Evolutionary conservation across 2,797 vertebrate species (phyloP).

Genomic region (Discoglossus pictus): DNA sequence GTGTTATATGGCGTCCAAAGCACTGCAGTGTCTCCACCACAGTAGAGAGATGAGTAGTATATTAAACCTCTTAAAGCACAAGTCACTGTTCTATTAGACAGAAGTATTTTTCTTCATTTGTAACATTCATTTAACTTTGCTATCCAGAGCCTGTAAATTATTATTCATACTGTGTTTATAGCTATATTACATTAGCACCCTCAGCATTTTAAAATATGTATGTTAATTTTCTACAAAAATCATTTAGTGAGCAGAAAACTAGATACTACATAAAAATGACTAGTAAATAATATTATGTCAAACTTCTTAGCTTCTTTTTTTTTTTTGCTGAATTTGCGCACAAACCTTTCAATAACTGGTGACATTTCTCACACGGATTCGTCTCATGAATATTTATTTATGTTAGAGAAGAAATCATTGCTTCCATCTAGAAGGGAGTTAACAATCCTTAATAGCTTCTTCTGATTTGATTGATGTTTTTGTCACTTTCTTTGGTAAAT

Average conservation of each 20-base stretch:
- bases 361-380: conserved; percentile 69
- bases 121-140: no score
- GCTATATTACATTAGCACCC: neutral
- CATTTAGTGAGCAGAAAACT: neutral
- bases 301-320: conserved; percentile 1
- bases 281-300: conserved; percentile 35
- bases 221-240: neutral
- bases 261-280: neutral
- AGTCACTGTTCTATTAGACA: no score
- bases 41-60: no score
- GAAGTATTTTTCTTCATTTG: no score
- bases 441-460: conserved; percentile 79
- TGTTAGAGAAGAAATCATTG: conserved; percentile 77
- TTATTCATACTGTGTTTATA: no score
- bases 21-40: no score
- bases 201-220: neutral
- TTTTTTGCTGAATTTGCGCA: conserved; percentile 41
- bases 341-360: conserved; percentile 62
- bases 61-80: no score
- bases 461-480: conserved; percentile 83
- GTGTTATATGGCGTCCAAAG: no score
- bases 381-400: conserved; percentile 80
- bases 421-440: conserved; percentile 78
- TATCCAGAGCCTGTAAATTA: no score
- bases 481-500: conserved; percentile 80